A percentile compares a stretch with the other conserved stretches of the same genome.
phyloP scores from a whole-genome alignment of 2,888 invertebrate genomes.

The Stenoptilia bipunctidactyla region DNA sequence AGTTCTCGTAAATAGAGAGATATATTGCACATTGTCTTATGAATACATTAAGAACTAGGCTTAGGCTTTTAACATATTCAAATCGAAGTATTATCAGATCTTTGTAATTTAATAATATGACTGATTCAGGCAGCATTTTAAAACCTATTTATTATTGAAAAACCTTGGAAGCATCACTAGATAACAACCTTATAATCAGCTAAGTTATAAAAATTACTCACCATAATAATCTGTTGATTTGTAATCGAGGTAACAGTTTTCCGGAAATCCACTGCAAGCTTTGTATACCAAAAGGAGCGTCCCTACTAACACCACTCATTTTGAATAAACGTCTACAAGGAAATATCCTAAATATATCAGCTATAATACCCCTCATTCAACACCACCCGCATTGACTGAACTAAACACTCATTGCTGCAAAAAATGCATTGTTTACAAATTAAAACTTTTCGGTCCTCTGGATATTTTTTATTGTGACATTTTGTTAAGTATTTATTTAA shows the following conservation, averaged over 20 bases:
- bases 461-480: too few species aligned
- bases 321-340: constrained; percentile 20
- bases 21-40: too few species aligned
- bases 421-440: constrained; percentile 2
- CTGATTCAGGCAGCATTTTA: too few species aligned
- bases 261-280: constrained; percentile 64
- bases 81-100: too few species aligned
- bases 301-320: constrained; percentile 70
- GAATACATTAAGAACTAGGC: too few species aligned
- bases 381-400: background rate
- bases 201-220: constrained; percentile 39
- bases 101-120: too few species aligned
- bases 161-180: too few species aligned
- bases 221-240: constrained; percentile 76
- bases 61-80: too few species aligned
- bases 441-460: background rate
- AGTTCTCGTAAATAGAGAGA: too few species aligned
- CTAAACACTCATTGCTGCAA: constrained; percentile 2
- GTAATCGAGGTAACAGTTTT: constrained; percentile 71
- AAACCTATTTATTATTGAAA: too few species aligned
- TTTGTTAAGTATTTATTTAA: too few species aligned
- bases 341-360: background rate
- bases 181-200: constrained; percentile 1
- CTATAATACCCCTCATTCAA: background rate
- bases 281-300: constrained; percentile 76